Conservation (phyloP, 1,140 invertebrate species). For the Cotesia typhae region DNA sequence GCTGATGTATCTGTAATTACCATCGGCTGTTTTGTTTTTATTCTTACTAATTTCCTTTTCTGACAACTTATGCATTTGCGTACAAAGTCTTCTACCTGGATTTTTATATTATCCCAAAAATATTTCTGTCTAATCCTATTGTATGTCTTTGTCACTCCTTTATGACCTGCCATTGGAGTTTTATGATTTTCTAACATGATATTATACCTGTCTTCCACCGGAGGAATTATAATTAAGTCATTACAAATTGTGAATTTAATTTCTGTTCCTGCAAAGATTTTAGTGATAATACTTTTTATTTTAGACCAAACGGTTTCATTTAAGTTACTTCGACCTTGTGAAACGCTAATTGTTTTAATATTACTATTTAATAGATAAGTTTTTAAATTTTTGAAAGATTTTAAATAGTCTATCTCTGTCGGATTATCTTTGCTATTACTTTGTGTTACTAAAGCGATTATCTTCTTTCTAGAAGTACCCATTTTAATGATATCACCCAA, state of each 20-base stretch:
- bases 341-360: too few relatives aligned
- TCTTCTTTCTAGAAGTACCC: too few relatives aligned
- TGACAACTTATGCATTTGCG: too few relatives aligned
- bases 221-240: constrained; percentile 18
- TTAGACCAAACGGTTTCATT: not conserved
- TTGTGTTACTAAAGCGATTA: too few relatives aligned
- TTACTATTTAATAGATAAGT: too few relatives aligned
- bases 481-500: too few relatives aligned
- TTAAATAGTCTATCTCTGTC: too few relatives aligned
- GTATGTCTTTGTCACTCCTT: constrained; percentile 38
- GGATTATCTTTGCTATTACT: too few relatives aligned
- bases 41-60: too few relatives aligned
- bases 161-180: constrained; percentile 38
- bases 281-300: not conserved
- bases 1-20: constrained; percentile 37
- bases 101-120: too few relatives aligned
- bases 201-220: not conserved
- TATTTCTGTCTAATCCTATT: constrained; percentile 30
- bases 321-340: not conserved
- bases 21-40: constrained; percentile 30
- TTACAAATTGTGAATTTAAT: constrained; percentile 31
- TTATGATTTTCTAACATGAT: constrained; percentile 29
- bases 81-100: too few relatives aligned
- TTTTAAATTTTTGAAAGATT: too few relatives aligned
- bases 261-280: constrained; percentile 14